Percentiles rank a stretch among this genome's conserved stretches.
Evolutionary conservation across 2,888 invertebrate species (phyloP).

Genomic region (Leptopilina drosophilae): DNA sequence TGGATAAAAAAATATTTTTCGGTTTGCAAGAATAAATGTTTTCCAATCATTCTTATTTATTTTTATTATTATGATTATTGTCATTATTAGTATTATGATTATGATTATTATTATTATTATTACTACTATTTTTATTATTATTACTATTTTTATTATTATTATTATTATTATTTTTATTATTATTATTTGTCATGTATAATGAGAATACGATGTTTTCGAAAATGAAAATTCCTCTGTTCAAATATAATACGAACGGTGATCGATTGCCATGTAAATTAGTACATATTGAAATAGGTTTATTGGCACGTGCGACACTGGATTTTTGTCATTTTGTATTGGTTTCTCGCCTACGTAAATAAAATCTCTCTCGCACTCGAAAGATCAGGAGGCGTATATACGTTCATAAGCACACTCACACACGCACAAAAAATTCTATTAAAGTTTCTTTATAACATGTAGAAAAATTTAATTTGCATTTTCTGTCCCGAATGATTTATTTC

Average conservation of each 20-base stretch:
- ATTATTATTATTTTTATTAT: too few relatives aligned
- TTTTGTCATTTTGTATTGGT: background rate
- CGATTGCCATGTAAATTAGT: slow-evolving; percentile 30
- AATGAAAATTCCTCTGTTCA: slow-evolving; percentile 16
- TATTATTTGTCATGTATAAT: too few relatives aligned
- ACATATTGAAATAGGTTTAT: background rate
- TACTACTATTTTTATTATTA: too few relatives aligned
- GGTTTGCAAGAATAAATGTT: too few relatives aligned
- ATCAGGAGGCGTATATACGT: background rate
- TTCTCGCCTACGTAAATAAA: slow-evolving; percentile 18
- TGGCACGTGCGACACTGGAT: slow-evolving; percentile 31
- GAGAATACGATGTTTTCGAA: background rate
- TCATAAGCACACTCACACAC: background rate
- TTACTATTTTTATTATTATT: too few relatives aligned
- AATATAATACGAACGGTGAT: background rate
- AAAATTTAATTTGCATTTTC: background rate
- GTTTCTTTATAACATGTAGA: background rate
- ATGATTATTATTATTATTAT: too few relatives aligned
- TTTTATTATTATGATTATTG: too few relatives aligned
- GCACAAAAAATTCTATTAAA: background rate
- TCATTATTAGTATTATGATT: too few relatives aligned
- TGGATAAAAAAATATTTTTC: too few relatives aligned
- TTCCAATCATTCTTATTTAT: too few relatives aligned
- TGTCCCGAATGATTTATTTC: background rate
- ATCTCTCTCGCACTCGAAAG: background rate